phyloP scores from a whole-genome alignment of 2,888 invertebrate species.

The Drosophila austrosaltans region DNA sequence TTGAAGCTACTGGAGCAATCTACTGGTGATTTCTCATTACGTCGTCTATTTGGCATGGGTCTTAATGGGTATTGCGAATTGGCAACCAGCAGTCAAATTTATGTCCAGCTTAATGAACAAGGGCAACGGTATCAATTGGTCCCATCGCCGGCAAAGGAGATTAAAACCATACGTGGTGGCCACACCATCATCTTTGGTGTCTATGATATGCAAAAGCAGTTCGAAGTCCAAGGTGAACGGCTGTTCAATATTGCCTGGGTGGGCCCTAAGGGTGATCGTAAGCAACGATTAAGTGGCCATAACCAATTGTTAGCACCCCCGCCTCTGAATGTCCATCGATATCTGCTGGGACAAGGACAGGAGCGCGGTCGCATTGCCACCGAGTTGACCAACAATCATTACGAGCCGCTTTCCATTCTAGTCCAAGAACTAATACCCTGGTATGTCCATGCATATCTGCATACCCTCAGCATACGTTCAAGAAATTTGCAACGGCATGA shows the following conservation, averaged over 20 bases:
- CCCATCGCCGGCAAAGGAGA: slow-evolving; percentile 86
- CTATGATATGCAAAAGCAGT: slow-evolving; percentile 86
- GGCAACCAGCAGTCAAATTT: slow-evolving; percentile 90
- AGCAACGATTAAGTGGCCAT: slow-evolving; percentile 28
- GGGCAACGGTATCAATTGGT: slow-evolving; percentile 86
- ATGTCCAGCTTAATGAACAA: slow-evolving; percentile 89
- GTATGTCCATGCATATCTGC: slow-evolving; percentile 95
- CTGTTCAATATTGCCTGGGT: slow-evolving; percentile 89
- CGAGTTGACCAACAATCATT: slow-evolving; percentile 92
- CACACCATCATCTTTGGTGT: slow-evolving; percentile 88
- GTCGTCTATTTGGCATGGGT: slow-evolving; percentile 93
- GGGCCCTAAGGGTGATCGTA: slow-evolving; percentile 49
- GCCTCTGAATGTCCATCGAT: slow-evolving; percentile 90
- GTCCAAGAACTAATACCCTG: slow-evolving; percentile 96
- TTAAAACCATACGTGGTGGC: slow-evolving; percentile 88
- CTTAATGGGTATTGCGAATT: slow-evolving; percentile 92
- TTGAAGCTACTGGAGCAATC: slow-evolving; percentile 85
- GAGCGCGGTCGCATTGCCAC: slow-evolving; percentile 95
- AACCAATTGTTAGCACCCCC: slow-evolving; percentile 84
- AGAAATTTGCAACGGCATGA: slow-evolving; percentile 28
- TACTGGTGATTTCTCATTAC: slow-evolving; percentile 91
- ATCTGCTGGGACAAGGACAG: slow-evolving; percentile 95
- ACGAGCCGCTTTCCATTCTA: slow-evolving; percentile 89
- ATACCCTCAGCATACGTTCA: slow-evolving; percentile 86
- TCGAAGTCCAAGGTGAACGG: slow-evolving; percentile 82